Conservation (phyloP, 2,797 vertebrate genomes). For the Anguilla pacifica region DNA sequence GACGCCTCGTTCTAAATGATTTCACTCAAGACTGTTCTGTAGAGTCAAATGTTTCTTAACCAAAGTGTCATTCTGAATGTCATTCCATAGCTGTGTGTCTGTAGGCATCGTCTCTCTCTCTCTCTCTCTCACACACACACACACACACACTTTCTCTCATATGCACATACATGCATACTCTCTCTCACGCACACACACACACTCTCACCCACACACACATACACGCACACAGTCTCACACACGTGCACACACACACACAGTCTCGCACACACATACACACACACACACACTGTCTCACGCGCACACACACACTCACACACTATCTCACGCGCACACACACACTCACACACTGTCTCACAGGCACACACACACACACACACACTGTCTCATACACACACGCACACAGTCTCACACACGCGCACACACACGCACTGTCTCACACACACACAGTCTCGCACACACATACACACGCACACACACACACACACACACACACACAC, state of each 20-base stretch:
- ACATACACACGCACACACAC: neutral
- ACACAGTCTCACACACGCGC: too few relatives aligned
- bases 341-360: neutral
- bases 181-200: neutral
- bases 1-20: constrained; percentile 49
- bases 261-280: too few relatives aligned
- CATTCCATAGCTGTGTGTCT: neutral
- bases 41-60: constrained; percentile 53
- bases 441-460: too few relatives aligned
- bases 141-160: neutral
- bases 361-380: too few relatives aligned
- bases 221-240: too few relatives aligned
- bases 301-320: too few relatives aligned
- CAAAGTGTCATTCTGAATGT: constrained; percentile 60
- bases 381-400: too few relatives aligned
- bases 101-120: neutral
- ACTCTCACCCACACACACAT: too few relatives aligned
- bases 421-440: too few relatives aligned
- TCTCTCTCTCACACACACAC: neutral
- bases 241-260: too few relatives aligned
- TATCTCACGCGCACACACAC: neutral
- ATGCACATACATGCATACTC: neutral
- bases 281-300: too few relatives aligned
- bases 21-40: constrained; percentile 56
- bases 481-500: neutral